Conservation (phyloP, 1,140 invertebrate genomes). For the Thaumetopoea pityocampa region DNA sequence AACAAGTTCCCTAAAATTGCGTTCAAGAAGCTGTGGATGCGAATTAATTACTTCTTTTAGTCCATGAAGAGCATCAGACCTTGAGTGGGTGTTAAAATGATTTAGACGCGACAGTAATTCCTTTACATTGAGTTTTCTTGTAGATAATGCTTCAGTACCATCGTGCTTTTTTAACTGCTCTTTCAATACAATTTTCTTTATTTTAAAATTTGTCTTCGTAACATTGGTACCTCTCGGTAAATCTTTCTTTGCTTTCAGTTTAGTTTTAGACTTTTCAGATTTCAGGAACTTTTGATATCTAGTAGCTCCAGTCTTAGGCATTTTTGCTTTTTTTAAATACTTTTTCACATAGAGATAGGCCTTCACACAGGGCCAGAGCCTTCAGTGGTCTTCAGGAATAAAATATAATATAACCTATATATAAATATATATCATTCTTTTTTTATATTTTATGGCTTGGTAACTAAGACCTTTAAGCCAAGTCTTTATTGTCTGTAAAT, state of each 20-base stretch:
- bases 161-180: slow-evolving; percentile 83
- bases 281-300: slow-evolving; percentile 82
- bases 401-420: too few species aligned
- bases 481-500: too few species aligned
- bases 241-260: slow-evolving; percentile 83
- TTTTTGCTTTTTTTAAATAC: slow-evolving; percentile 30
- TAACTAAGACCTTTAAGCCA: too few species aligned
- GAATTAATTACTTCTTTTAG: slow-evolving; percentile 81
- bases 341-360: too few species aligned
- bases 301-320: slow-evolving; percentile 65
- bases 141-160: slow-evolving; percentile 79
- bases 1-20: slow-evolving; percentile 81
- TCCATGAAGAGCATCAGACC: slow-evolving; percentile 82
- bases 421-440: too few species aligned
- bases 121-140: slow-evolving; percentile 85
- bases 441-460: too few species aligned
- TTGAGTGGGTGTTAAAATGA: slow-evolving; percentile 85
- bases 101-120: slow-evolving; percentile 85
- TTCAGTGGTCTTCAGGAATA: too few species aligned
- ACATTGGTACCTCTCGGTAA: slow-evolving; percentile 88
- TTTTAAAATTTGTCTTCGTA: slow-evolving; percentile 91
- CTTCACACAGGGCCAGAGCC: too few species aligned
- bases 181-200: slow-evolving; percentile 88
- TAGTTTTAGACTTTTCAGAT: slow-evolving; percentile 86
- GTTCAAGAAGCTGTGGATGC: slow-evolving; percentile 75